phyloP scores from a whole-genome alignment of 1,140 invertebrate species.

The Scylla paramamosain region DNA sequence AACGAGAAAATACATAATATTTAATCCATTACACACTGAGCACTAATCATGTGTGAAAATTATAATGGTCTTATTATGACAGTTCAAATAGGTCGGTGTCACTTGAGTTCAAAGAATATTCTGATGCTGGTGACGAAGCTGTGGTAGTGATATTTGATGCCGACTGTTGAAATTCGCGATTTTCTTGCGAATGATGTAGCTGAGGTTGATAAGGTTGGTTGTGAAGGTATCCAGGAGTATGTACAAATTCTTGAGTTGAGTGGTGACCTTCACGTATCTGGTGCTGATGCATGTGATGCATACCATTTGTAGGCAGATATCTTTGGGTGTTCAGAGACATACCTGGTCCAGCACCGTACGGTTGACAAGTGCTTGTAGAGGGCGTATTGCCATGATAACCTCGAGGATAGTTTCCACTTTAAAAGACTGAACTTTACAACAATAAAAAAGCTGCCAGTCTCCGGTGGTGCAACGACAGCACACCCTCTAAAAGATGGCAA shows the following conservation, averaged over 20 bases:
- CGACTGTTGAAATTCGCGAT: constrained; percentile 42
- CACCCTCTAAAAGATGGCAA: too few relatives aligned
- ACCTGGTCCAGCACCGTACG: neutral
- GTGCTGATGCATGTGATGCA: constrained; percentile 52
- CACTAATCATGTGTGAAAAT: constrained; percentile 60
- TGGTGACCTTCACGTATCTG: constrained; percentile 49
- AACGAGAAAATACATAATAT: constrained; percentile 39
- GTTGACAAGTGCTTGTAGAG: neutral
- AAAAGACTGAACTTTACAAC: too few relatives aligned
- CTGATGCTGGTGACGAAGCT: constrained; percentile 45
- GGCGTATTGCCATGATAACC: constrained; percentile 40
- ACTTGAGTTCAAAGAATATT: constrained; percentile 43
- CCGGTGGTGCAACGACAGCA: too few relatives aligned
- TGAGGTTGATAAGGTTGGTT: constrained; percentile 52
- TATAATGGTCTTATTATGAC: constrained; percentile 56
- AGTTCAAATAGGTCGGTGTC: constrained; percentile 48
- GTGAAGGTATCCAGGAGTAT: constrained; percentile 40
- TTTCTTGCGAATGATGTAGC: constrained; percentile 43
- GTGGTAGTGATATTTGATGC: constrained; percentile 46
- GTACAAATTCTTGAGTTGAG: constrained; percentile 43
- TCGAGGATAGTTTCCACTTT: too few relatives aligned
- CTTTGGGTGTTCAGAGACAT: constrained; percentile 45
- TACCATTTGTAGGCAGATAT: constrained; percentile 42
- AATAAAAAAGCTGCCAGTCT: too few relatives aligned
- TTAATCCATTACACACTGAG: constrained; percentile 58